phyloP scores from a whole-genome alignment of 2,888 invertebrate species.

The Microctonus brassicae region DNA sequence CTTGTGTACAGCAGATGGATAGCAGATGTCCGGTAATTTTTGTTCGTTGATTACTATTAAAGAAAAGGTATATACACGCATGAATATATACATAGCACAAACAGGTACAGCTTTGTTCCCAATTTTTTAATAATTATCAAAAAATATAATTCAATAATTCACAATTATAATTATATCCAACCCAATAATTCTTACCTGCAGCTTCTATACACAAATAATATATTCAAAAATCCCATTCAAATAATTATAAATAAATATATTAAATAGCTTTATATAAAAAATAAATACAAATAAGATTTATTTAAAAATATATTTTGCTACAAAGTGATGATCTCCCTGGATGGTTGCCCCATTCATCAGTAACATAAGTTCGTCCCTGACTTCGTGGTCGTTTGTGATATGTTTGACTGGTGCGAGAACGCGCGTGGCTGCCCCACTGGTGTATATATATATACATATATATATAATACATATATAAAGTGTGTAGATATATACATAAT shows the following conservation, averaged over 20 bases:
- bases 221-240: too few relatives aligned
- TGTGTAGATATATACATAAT: conserved; percentile 20
- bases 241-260: too few relatives aligned
- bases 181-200: too few relatives aligned
- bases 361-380: neutral
- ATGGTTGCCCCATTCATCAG: neutral
- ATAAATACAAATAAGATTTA: too few relatives aligned
- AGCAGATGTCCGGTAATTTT: conserved; percentile 62
- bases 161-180: too few relatives aligned
- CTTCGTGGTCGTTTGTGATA: neutral
- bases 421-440: conserved; percentile 11
- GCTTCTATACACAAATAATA: too few relatives aligned
- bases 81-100: too few relatives aligned
- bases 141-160: conserved; percentile 12
- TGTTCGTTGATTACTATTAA: conserved; percentile 58
- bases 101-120: conserved; percentile 18
- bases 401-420: conserved; percentile 1
- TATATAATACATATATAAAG: neutral
- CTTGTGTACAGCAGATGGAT: conserved; percentile 48
- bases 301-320: too few relatives aligned
- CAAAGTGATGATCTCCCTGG: too few relatives aligned
- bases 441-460: neutral
- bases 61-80: too few relatives aligned
- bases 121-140: conserved; percentile 14
- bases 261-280: too few relatives aligned